Percentiles rank a stretch among this genome's conserved stretches.
Conservation (phyloP, 2,113 vertebrate genomes). For the Zosterops hypoxanthus region DNA sequence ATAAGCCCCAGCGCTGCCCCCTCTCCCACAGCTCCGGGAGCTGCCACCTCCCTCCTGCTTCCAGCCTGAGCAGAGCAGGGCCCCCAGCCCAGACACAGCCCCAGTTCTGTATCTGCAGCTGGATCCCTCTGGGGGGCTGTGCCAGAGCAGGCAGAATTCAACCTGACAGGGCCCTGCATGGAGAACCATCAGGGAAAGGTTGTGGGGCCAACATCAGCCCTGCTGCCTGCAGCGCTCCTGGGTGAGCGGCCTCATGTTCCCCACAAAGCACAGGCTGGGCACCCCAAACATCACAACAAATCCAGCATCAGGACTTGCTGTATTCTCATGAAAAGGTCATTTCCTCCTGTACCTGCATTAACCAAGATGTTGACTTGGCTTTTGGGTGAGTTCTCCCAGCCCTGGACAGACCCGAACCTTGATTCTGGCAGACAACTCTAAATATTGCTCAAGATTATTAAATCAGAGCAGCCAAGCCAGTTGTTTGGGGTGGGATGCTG, state of each 20-base stretch:
- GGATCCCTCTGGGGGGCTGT: not conserved
- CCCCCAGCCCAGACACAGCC: rapidly evolving
- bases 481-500: not conserved
- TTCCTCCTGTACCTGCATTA: not conserved
- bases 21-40: not conserved
- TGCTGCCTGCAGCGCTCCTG: not conserved
- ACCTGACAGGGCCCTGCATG: not conserved
- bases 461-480: not conserved
- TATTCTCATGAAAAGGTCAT: not conserved
- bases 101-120: not conserved
- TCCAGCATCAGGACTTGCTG: rapidly evolving
- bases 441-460: not conserved
- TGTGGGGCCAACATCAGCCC: not conserved
- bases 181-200: not conserved
- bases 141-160: not conserved
- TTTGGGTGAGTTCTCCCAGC: not conserved
- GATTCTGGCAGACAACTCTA: not conserved
- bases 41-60: not conserved
- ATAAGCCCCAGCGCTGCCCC: not conserved
- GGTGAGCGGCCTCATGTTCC: not conserved
- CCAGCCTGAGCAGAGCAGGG: rapidly evolving
- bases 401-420: not conserved
- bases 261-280: not conserved
- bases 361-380: not conserved
- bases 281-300: not conserved